Evolutionary conservation across 2,113 vertebrate genomes (phyloP).

Genomic region (Callipepla squamata): DNA sequence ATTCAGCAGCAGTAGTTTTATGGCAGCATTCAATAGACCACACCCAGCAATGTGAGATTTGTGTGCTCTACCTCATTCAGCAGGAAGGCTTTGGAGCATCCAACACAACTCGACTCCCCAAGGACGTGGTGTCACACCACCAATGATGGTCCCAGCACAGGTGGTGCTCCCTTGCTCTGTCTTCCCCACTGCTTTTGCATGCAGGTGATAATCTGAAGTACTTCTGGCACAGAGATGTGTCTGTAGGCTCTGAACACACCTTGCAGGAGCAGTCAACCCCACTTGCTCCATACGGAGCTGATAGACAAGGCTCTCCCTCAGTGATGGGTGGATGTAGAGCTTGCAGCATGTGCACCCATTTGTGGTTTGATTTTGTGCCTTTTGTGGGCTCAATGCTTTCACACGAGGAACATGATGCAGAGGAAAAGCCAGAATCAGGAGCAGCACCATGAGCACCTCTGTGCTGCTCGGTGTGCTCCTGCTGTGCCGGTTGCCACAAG

Average conservation of each 20-base stretch:
- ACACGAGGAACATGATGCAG: neutral
- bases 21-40: neutral
- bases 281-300: neutral
- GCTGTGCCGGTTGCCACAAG: neutral
- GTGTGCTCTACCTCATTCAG: neutral
- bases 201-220: neutral
- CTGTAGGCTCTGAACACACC: neutral
- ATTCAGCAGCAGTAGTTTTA: neutral
- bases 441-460: neutral
- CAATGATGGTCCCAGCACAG: neutral
- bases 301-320: rapidly evolving
- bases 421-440: neutral
- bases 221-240: neutral
- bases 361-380: neutral
- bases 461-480: neutral
- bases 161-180: neutral
- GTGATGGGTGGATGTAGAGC: too few relatives aligned
- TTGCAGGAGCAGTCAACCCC: neutral
- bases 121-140: neutral
- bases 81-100: neutral
- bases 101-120: neutral
- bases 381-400: neutral
- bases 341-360: neutral
- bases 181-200: neutral
- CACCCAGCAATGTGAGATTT: neutral